A percentile compares a stretch with the other conserved stretches of the same genome.
phyloP scores from a whole-genome alignment of 2,888 invertebrate genomes.

The Alviniconcha strummeri region DNA sequence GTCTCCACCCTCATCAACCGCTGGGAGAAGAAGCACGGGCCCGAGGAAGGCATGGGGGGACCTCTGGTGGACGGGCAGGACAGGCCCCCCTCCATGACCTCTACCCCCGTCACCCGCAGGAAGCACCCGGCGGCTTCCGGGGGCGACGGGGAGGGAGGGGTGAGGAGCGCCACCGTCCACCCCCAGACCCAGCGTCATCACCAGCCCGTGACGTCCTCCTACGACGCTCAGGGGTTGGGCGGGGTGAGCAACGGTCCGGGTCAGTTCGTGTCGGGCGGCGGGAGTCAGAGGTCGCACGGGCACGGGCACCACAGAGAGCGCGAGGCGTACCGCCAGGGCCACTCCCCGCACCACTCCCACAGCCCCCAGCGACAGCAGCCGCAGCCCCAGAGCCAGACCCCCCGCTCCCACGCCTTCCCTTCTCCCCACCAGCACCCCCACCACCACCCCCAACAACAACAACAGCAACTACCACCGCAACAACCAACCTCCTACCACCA shows the following conservation, averaged over 20 bases:
- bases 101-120: conserved; percentile 54
- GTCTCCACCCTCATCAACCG: conserved; percentile 56
- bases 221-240: background rate
- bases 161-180: conserved; percentile 3
- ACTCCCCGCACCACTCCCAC: background rate
- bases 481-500: background rate
- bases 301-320: conserved; percentile 15
- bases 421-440: background rate
- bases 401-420: background rate
- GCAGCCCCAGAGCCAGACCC: background rate
- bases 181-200: background rate
- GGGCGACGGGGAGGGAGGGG: conserved; percentile 25
- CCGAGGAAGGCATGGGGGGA: conserved; percentile 29
- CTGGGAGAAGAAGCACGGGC: conserved; percentile 53
- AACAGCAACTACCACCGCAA: conserved; percentile 13
- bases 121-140: conserved; percentile 43
- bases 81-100: conserved; percentile 56
- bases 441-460: background rate
- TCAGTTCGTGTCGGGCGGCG: background rate
- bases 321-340: background rate
- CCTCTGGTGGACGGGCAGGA: conserved; percentile 38
- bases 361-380: background rate
- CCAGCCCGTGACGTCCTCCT: background rate
- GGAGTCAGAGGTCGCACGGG: background rate
- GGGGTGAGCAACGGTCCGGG: background rate